Base-by-base conservation (phyloP, 2,888 invertebrate genomes). In the Orchestes rusci region DNA sequence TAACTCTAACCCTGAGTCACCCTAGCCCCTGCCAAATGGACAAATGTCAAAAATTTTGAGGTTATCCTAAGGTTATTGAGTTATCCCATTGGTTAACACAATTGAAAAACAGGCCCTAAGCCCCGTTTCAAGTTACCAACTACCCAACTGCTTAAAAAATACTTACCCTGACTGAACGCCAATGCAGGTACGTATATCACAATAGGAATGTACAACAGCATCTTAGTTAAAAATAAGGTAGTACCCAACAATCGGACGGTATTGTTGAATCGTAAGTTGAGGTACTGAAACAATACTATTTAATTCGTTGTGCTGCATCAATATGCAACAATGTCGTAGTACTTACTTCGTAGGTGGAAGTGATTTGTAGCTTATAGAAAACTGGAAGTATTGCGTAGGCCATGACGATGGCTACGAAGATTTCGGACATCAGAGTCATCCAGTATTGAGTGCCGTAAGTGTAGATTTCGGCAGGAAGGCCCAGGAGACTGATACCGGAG, bases 161-260 rank as follows among this genome's bases (percentile, higher is more conserved):
- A n/a, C 53, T 57, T 73, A 82, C 82, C 82, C 79, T 86, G 85
- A 68, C 81, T 82, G 59, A 92, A 82, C 2, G 91, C 90, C 58
- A 91, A 69, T 2, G 90, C 86, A 39, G 91, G 91, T 3, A 90
- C 90, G 64, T 90, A 91, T 49, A 92, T 80, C 1, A 90, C 90
- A 45, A 91, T 82, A 2, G 90, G 86, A 64, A 84, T 83, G 64
- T 84, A 84, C 15, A 84, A 72, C 60, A 84, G 60, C 83, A 84
- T 82, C 72, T 84, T 83, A 12, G 80, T 73, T 5, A 83, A 70
- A 60, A 84, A 84, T 60, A 84, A 74, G 33, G 76, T 68, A 1
- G 81, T 81, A 42, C 84, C 84, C 57, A 83, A 66, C 16, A 81
- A 66, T 44, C 81, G 72, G 17, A 82, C 82, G n/a, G 76, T 73